Conservation (phyloP, 53 echinoderm and acorn worm species). For the Henricia sp. region DNA sequence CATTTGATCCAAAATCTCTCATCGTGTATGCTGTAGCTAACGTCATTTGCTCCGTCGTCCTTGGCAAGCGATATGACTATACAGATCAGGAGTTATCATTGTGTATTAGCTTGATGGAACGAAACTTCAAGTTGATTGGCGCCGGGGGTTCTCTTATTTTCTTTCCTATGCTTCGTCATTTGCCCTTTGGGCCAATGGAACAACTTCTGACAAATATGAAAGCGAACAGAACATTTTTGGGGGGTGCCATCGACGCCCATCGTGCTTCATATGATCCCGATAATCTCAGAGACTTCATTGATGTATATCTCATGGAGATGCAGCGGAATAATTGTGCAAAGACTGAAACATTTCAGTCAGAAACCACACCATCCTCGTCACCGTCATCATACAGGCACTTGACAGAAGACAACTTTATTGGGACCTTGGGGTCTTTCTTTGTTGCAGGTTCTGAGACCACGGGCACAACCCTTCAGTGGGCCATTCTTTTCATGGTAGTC, state of each 20-base stretch:
- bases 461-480: constrained; percentile 37
- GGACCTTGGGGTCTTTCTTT: constrained; percentile 41
- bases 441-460: constrained; percentile 59
- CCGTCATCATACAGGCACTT: neutral
- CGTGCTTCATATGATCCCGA: constrained; percentile 30
- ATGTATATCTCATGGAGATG: constrained; percentile 54
- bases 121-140: constrained; percentile 12
- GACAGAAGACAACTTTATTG: constrained; percentile 15
- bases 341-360: too few relatives aligned
- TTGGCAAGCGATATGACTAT: constrained; percentile 35
- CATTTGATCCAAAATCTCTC: constrained; percentile 35
- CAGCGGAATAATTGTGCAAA: too few relatives aligned
- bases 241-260: constrained; percentile 30
- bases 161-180: constrained; percentile 41
- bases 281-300: constrained; percentile 46
- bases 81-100: neutral
- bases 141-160: constrained; percentile 35
- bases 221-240: constrained; percentile 14
- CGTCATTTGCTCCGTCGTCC: constrained; percentile 54
- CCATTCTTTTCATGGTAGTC: constrained; percentile 42
- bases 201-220: constrained; percentile 32
- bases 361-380: neutral
- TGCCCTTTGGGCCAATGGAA: constrained; percentile 30
- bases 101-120: neutral
- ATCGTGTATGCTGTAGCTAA: constrained; percentile 32